Conservation (phyloP, 2,888 invertebrate genomes). For the Oasisia sp. region DNA sequence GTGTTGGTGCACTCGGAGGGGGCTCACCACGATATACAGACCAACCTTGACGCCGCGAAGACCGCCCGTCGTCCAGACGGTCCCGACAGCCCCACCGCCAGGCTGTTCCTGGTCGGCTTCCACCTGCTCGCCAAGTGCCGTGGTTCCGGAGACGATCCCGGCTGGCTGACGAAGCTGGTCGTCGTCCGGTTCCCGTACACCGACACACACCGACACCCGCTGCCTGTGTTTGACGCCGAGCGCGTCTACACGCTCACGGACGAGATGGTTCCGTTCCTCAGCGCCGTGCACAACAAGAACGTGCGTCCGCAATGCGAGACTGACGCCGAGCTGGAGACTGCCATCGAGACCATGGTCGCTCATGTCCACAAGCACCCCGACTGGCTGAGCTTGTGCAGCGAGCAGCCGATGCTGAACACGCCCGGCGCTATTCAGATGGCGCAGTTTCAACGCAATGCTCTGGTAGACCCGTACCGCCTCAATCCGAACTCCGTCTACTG, state of each 20-base stretch:
- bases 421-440: not conserved
- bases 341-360: not conserved
- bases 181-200: not conserved
- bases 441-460: not conserved
- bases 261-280: not conserved
- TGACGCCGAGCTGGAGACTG: not conserved
- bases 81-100: not conserved
- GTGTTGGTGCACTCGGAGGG: slow-evolving; percentile 4
- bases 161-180: not conserved
- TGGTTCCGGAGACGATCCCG: not conserved
- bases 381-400: not conserved
- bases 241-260: not conserved
- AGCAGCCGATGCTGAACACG: not conserved
- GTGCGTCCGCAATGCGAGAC: not conserved
- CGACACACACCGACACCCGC: not conserved
- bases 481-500: not conserved
- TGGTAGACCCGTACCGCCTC: not conserved
- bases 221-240: not conserved
- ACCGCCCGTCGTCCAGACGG: not conserved
- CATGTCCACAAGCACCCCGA: not conserved
- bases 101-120: not conserved
- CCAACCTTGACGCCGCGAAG: not conserved
- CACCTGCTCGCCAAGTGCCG: not conserved
- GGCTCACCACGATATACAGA: not conserved
- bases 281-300: not conserved